Base-by-base conservation (phyloP, 2,888 invertebrate genomes). In the Mellilla xanthometata region DNA sequence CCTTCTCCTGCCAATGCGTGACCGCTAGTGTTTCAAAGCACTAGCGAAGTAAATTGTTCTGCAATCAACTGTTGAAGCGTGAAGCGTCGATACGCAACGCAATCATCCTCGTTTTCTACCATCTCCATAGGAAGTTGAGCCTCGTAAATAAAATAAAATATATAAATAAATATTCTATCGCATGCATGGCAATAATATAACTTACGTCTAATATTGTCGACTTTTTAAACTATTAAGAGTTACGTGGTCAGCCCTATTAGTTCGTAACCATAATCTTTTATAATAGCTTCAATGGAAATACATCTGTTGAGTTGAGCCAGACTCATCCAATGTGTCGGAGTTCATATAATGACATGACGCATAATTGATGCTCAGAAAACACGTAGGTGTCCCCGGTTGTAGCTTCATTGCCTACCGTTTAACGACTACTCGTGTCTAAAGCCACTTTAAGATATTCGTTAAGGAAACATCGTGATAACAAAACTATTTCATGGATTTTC, bases 31-130 rank as follows among this genome's bases (percentile, higher is more conserved):
- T n/a, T n/a, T n/a, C n/a, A n/a, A n/a, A n/a, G n/a, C n/a, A n/a
- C 3, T 11, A 11, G 11, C 28, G 6, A 5, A 11, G 11, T 28
- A n/a, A n/a, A n/a, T 19, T 3, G 15, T 68, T 68, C 43, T 45
- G 29, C 47, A 28, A 12, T 43, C 66, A 70, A 63, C 78, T 78
- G 81, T 65, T 85, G 76, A 79, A 81, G 68, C 82, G 73, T 81
- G 72, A 80, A 79, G 70, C 3, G 15, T 19, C 15, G 15, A 19
- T 39, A 31, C 39, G 40, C 15, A 71, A 71, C 71, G 79, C 79
- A 84, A 78, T 72, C 70, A 77, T 77, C 75, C 74, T 76, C 65
- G 63, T 62, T 76, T 77, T 76, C 70, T 75, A 75, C 71, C 15
- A 19, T 19, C 6, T 19, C 6, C 15, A 5, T 19, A 5, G 15